Base-by-base conservation (phyloP, 1,140 invertebrate genomes). In the Megalonaias nervosa region DNA sequence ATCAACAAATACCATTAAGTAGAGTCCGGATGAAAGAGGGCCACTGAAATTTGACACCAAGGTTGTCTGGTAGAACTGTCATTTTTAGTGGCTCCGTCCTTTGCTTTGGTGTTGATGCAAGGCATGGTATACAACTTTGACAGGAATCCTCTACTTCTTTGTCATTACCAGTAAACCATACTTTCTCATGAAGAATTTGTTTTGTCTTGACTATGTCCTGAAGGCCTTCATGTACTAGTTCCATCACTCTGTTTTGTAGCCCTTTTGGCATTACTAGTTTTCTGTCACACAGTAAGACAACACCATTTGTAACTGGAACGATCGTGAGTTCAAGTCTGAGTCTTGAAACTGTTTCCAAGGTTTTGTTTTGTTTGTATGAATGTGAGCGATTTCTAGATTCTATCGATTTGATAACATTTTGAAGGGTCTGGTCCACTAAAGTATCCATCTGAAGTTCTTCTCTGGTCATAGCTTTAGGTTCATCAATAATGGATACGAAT, bases 1-100 rank as follows among this genome's bases (percentile, higher is more conserved):
- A 9, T 38, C 38, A 9, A 38, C 75, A 16, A 88, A 38, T 38
- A 88, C 87, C n/a, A 87, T 23, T 15, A 84, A 70, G 65, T 88
- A 84, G 26, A 85, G 58, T 31, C 80, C 81, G 60, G 56, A 76
- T 19, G 84, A 81, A 15, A 86, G 19, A 26, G 84, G 82, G 57
- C 86, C 87, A 31, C 74, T 73, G 74, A 87, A 87, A 88, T 21
- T 17, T 74, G 23, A n/a, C 61, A 3, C 72, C 72, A 71, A 1
- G 67, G 73, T 48, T 13, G 21, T 56, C 60, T 5, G 74, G 69
- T 31, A 80, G 55, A 23, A 23, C 17, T 16, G 56, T 68, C 21
- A 38, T 21, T 56, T 62, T 38, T 38, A 6, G 38, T 3, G 38
- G 38, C 9, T 38, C 6, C 6, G 9, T 9, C 2, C 68, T 16